Evolutionary conservation across 2,888 invertebrate species (phyloP).

Genomic region (Watsonalla cultraria): DNA sequence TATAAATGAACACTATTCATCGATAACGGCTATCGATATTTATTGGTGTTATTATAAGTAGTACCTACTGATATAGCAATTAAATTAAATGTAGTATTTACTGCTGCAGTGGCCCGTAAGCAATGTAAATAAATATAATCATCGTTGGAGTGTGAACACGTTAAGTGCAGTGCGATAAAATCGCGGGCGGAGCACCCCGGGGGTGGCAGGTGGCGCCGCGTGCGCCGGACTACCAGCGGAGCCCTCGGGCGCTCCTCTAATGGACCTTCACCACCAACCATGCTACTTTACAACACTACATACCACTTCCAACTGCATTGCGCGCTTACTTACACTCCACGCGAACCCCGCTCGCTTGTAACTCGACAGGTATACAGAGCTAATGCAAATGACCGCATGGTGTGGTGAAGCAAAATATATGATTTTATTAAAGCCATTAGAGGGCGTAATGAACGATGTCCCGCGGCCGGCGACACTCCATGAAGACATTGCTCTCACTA

Average conservation of each 20-base stretch:
- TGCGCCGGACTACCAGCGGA: slow-evolving; percentile 13
- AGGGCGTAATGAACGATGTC: slow-evolving; percentile 65
- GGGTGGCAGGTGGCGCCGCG: slow-evolving; percentile 20
- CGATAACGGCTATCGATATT: neutral
- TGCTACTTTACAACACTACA: neutral
- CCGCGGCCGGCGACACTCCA: slow-evolving; percentile 64
- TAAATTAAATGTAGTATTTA: neutral
- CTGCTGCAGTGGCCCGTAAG: neutral
- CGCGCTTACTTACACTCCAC: slow-evolving; percentile 1
- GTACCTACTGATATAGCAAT: neutral
- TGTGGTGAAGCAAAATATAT: slow-evolving; percentile 38
- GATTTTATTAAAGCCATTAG: slow-evolving; percentile 64
- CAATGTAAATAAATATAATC: neutral
- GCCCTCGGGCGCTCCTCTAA: slow-evolving; percentile 50
- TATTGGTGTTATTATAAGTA: neutral
- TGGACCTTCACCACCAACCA: slow-evolving; percentile 25
- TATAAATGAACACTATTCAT: slow-evolving; percentile 17
- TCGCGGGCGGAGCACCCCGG: slow-evolving; percentile 4
- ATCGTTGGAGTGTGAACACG: slow-evolving; percentile 10
- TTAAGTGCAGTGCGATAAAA: slow-evolving; percentile 9
- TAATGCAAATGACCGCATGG: slow-evolving; percentile 1
- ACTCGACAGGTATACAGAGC: slow-evolving; percentile 23
- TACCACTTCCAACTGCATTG: slow-evolving; percentile 23
- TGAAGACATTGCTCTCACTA: slow-evolving; percentile 69
- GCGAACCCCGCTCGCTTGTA: slow-evolving; percentile 3